Conservation (phyloP, 2,888 invertebrate species). For the Rhimphoctona megacephalus region DNA sequence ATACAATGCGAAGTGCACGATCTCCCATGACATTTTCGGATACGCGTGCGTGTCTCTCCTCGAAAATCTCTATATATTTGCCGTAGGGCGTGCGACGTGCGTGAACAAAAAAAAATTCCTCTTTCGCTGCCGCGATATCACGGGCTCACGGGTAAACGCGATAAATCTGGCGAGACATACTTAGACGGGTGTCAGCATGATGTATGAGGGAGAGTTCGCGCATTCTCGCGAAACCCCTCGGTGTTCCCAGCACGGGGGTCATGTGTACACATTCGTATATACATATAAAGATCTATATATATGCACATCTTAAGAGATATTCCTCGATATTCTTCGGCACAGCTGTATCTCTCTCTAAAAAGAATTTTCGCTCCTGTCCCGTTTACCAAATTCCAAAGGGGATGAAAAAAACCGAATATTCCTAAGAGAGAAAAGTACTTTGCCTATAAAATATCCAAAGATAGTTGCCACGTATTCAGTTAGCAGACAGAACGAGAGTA, state of each 20-base stretch:
- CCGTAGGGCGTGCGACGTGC: constrained; percentile 52
- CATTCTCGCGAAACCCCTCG: constrained; percentile 70
- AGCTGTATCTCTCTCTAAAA: constrained; percentile 58
- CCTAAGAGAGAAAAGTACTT: constrained; percentile 73
- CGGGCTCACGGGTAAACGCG: constrained; percentile 79
- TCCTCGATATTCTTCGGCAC: constrained; percentile 62
- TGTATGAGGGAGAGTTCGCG: constrained; percentile 78
- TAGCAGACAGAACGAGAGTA: constrained; percentile 27
- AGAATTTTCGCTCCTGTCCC: constrained; percentile 53
- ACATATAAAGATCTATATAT: constrained; percentile 18
- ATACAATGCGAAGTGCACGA: constrained; percentile 15
- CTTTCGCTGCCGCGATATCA: constrained; percentile 76
- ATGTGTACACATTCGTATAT: constrained; percentile 31
- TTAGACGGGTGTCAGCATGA: constrained; percentile 81
- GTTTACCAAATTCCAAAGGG: constrained; percentile 64
- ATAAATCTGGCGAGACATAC: constrained; percentile 81
- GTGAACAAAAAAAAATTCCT: constrained; percentile 54
- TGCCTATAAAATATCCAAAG: constrained; percentile 75
- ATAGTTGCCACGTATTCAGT: constrained; percentile 69
- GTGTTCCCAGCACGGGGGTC: constrained; percentile 64
- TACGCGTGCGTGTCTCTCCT: constrained; percentile 31
- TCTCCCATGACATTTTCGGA: constrained; percentile 45
- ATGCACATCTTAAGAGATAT: constrained; percentile 60
- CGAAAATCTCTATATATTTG: constrained; percentile 34
- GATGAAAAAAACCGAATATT: constrained; percentile 72